Base-by-base conservation (phyloP, 2,888 invertebrate genomes). In the Tenthredo livida region DNA sequence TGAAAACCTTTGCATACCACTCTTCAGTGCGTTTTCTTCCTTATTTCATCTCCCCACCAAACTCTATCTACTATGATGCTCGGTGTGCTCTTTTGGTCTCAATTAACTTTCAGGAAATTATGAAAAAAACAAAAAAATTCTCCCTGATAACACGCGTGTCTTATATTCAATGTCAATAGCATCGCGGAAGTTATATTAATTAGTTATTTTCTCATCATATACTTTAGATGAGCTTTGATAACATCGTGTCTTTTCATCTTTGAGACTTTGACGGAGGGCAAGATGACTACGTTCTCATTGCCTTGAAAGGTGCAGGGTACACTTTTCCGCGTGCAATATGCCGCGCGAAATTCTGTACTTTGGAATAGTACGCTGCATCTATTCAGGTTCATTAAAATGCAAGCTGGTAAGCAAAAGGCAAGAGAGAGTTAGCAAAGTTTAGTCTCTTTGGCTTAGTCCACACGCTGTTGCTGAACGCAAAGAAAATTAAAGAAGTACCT, bases 361-460 rank as follows among this genome's bases (percentile, higher is more conserved):
- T 50, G 15, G 5, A 77, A 37, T 21, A 15, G 15, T 15, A 58
- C 40, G 58, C 58, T 50, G 61, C 54, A 78, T 58, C 12, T 37
- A 15, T 12, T 80, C 21, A 21, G 15, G 61, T 80, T 80, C 80
- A 61, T 80, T 80, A 61, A 80, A 61, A 61, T 80, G 40, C 58
- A 58, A 80, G n/a, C 17, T 33, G 33, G 40, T 40, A 80, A 61
- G 37, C 40, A 61, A 58, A 58, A 40, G 80, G 40, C 37, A 40
- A 21, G 61, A 80, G 0, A 33, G 10, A 80, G 47, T 33, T 29
- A 29, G 40, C 80, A 37, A 80, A 80, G 37, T 80, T 61, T 58
- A 54, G 61, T 58, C 58, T 58, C 21, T 33, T 4, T n/a, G 40
- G 40, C 50, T 80, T 33, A 80, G 33, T 58, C 29, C 21, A 37